Percentiles rank a stretch among this genome's conserved stretches.
Conservation (phyloP, 2,797 vertebrate genomes). For the Aeoliscus strigatus region DNA sequence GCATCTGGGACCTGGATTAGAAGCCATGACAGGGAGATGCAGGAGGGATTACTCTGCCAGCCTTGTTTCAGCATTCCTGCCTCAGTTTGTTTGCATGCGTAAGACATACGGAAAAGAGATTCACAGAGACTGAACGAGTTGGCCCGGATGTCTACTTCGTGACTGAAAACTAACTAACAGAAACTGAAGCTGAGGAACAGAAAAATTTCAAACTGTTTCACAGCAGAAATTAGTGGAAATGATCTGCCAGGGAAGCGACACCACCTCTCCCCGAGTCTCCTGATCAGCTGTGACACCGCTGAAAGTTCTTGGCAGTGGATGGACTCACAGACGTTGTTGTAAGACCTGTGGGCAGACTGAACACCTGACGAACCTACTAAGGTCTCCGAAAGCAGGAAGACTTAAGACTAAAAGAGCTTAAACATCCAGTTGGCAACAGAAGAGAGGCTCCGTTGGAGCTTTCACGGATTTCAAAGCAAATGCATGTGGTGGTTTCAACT, state of each 20-base stretch:
- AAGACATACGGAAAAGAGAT: slow-evolving; percentile 1
- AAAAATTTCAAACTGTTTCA: slow-evolving; percentile 5
- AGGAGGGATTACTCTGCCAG: slow-evolving; percentile 44
- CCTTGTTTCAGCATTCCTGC: slow-evolving; percentile 24
- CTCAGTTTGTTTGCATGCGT: slow-evolving; percentile 32
- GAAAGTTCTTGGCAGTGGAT: not conserved
- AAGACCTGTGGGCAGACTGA: no score
- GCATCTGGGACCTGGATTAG: slow-evolving; percentile 53
- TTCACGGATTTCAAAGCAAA: no score
- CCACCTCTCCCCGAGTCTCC: not conserved
- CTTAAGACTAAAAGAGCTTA: no score
- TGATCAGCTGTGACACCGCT: not conserved
- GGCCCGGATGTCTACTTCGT: slow-evolving; percentile 5
- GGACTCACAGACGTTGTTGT: not conserved
- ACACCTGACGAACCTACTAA: no score
- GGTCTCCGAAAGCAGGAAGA: no score
- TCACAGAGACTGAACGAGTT: not conserved
- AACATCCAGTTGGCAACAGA: no score
- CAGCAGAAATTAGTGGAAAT: not conserved
- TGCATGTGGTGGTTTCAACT: no score
- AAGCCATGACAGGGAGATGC: slow-evolving; percentile 49
- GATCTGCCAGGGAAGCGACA: slow-evolving; percentile 2
- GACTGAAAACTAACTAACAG: slow-evolving; percentile 12
- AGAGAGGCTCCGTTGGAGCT: no score
- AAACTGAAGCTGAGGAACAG: slow-evolving; percentile 5